A percentile compares a stretch with the other conserved stretches of the same genome.
phyloP scores from a whole-genome alignment of 1,140 invertebrate species.

The Euura lappo region DNA sequence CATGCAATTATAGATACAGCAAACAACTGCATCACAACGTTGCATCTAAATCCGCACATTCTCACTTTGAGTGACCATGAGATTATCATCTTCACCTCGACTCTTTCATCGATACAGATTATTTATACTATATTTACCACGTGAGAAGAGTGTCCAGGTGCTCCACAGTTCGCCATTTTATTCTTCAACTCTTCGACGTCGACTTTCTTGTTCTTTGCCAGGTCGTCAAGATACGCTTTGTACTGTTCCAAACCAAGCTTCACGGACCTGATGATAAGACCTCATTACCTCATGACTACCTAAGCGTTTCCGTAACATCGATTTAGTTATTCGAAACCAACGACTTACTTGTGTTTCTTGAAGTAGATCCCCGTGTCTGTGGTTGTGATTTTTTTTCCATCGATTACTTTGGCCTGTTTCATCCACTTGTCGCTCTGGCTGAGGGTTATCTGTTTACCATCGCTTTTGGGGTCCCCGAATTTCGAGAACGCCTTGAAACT shows the following conservation, averaged over 20 bases:
- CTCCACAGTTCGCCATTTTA: slow-evolving; percentile 78
- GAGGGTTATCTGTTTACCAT: slow-evolving; percentile 85
- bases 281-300: too few relatives aligned
- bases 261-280: slow-evolving; percentile 54
- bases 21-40: too few relatives aligned
- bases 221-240: slow-evolving; percentile 80
- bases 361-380: slow-evolving; percentile 90
- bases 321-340: not conserved
- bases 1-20: too few relatives aligned
- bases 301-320: too few relatives aligned
- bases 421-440: slow-evolving; percentile 95
- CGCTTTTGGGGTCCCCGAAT: slow-evolving; percentile 86
- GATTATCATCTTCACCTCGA: too few relatives aligned
- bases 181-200: slow-evolving; percentile 76
- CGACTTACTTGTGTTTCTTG: slow-evolving; percentile 81
- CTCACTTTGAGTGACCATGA: too few relatives aligned
- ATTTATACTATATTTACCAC: slow-evolving; percentile 47
- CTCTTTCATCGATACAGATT: too few relatives aligned
- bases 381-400: slow-evolving; percentile 86
- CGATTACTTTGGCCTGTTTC: slow-evolving; percentile 93
- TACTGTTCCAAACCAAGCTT: slow-evolving; percentile 78
- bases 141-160: slow-evolving; percentile 67
- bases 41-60: too few relatives aligned
- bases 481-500: slow-evolving; percentile 77
- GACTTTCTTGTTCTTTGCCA: slow-evolving; percentile 81